phyloP scores from a whole-genome alignment of 2,113 vertebrate genomes.

The Otocyon megalotis region DNA sequence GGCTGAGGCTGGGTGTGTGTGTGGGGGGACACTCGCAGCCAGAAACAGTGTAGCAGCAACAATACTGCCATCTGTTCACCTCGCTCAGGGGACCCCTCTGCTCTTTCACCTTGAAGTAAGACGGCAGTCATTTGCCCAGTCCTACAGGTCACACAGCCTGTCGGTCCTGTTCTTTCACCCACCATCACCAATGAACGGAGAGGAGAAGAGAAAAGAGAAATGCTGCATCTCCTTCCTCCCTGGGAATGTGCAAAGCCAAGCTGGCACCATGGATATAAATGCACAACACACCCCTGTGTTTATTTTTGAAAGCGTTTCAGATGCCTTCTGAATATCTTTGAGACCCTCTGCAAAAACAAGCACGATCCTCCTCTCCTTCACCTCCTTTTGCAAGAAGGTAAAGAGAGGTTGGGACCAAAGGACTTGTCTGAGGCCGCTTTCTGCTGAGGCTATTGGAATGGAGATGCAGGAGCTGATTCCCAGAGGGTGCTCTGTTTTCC shows the following conservation, averaged over 20 bases:
- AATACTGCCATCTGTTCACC: slow-evolving; percentile 55
- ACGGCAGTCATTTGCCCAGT: background rate
- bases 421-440: too few species aligned
- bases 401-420: background rate
- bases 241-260: background rate
- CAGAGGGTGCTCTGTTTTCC: background rate
- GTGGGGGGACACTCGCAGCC: background rate
- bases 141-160: background rate
- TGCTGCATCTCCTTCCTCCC: background rate
- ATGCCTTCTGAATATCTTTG: background rate
- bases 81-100: background rate
- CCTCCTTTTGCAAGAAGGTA: background rate
- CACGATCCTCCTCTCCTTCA: background rate
- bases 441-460: background rate
- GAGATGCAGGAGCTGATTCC: background rate
- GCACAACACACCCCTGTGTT: background rate
- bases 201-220: background rate
- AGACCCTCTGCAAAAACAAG: slow-evolving; percentile 6
- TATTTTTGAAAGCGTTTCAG: background rate
- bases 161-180: too few species aligned
- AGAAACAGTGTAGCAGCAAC: background rate
- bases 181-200: fast-evolving
- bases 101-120: slow-evolving; percentile 53
- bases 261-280: background rate
- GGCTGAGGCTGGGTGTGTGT: background rate